Percentiles rank a stretch among this genome's conserved stretches.
Conservation (phyloP, 2,797 vertebrate genomes). For the Tympanoctomys barrerae region DNA sequence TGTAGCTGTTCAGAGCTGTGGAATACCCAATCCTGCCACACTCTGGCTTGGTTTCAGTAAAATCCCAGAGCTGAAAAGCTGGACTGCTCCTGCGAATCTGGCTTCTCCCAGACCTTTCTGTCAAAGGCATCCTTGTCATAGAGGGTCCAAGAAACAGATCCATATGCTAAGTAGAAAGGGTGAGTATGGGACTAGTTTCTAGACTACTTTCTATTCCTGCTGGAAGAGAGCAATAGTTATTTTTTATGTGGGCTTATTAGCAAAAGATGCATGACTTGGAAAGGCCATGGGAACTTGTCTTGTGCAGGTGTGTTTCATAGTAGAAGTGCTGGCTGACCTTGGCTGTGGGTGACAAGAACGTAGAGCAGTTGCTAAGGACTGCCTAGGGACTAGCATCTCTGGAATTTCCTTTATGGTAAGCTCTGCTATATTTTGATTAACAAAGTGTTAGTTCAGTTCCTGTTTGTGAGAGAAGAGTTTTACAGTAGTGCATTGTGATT, state of each 20-base stretch:
- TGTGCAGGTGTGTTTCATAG: not conserved
- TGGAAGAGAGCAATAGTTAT: slow-evolving; percentile 33
- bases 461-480: not conserved
- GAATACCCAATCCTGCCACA: not conserved
- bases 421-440: slow-evolving; percentile 38
- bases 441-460: slow-evolving; percentile 42
- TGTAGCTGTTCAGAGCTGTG: not conserved
- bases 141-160: slow-evolving; percentile 49
- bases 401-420: slow-evolving; percentile 57
- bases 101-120: slow-evolving; percentile 65
- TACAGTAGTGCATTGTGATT: not conserved
- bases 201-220: not conserved
- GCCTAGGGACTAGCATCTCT: not conserved
- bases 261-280: slow-evolving; percentile 15
- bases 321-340: slow-evolving; percentile 55
- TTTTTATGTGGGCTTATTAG: not conserved
- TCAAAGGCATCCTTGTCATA: slow-evolving; percentile 13
- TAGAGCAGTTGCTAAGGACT: slow-evolving; percentile 26
- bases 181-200: slow-evolving; percentile 4
- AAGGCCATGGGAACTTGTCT: slow-evolving; percentile 49
- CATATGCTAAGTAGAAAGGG: not conserved
- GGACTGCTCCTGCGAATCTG: not conserved
- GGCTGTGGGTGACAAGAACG: not conserved
- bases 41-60: not conserved
- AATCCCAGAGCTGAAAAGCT: not conserved